A percentile compares a stretch with the other conserved stretches of the same genome.
phyloP scores from a whole-genome alignment of 2,888 invertebrate genomes.

The Hermaeophaga mercurialis region DNA sequence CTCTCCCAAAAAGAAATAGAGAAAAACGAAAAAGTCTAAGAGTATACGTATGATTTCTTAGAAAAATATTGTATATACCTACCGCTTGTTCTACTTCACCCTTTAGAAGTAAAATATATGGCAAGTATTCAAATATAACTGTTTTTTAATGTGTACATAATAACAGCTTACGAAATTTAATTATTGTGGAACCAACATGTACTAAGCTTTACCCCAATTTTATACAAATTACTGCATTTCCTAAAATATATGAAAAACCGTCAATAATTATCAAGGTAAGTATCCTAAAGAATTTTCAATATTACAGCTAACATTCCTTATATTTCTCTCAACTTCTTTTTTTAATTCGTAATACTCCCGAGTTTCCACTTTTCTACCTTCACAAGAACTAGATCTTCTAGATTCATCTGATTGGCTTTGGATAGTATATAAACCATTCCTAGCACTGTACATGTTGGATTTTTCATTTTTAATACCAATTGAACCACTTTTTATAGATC shows the following conservation, averaged over 20 bases:
- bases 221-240: too few relatives aligned
- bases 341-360: constrained; percentile 42
- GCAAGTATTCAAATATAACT: not conserved
- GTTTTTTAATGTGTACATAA: too few relatives aligned
- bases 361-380: constrained; percentile 36
- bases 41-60: not conserved
- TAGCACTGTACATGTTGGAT: constrained; percentile 53
- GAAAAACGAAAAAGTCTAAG: not conserved
- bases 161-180: too few relatives aligned
- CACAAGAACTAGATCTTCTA: constrained; percentile 48
- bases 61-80: not conserved
- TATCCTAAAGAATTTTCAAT: constrained; percentile 70
- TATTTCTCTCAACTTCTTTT: constrained; percentile 23
- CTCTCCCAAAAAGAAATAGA: too few relatives aligned
- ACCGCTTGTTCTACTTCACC: too few relatives aligned
- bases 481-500: constrained; percentile 9
- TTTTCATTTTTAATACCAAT: constrained; percentile 32
- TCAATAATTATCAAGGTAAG: constrained; percentile 57
- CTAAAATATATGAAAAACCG: too few relatives aligned
- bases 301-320: constrained; percentile 57
- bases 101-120: constrained; percentile 1
- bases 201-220: too few relatives aligned
- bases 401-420: constrained; percentile 58
- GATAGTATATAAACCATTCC: constrained; percentile 57
- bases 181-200: too few relatives aligned